phyloP scores from a whole-genome alignment of 2,888 invertebrate species.

The Oxytorus armatus region DNA sequence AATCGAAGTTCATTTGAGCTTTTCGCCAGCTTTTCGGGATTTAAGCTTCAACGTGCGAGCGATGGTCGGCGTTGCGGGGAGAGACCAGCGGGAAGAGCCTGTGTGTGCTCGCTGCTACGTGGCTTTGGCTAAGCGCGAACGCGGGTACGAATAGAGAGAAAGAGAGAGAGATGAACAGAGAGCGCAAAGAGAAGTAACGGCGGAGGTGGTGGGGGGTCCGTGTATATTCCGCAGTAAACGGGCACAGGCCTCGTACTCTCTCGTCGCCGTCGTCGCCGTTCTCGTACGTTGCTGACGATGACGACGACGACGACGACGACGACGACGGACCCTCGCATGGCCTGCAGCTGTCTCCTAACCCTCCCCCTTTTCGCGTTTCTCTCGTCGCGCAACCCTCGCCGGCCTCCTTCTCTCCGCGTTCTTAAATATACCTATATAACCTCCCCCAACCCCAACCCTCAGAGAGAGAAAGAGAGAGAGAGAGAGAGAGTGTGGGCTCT shows the following conservation, averaged over 20 bases:
- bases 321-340: constrained; percentile 80
- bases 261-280: constrained; percentile 43
- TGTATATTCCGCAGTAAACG: constrained; percentile 72
- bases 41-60: no score
- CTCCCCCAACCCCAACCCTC: constrained; percentile 53
- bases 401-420: constrained; percentile 62
- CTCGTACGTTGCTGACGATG: constrained; percentile 30
- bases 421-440: constrained; percentile 49
- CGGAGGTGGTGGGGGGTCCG: constrained; percentile 53
- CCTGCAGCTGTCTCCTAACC: constrained; percentile 81
- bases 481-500: constrained; percentile 61
- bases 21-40: no score
- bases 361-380: constrained; percentile 68
- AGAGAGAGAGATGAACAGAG: constrained; percentile 19
- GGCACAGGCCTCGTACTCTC: constrained; percentile 66
- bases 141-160: constrained; percentile 42
- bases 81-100: constrained; percentile 48
- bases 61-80: constrained; percentile 54
- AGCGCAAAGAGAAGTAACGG: constrained; percentile 51
- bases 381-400: constrained; percentile 59
- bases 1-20: no score
- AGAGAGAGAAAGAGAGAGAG: no score
- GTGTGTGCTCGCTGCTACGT: constrained; percentile 56
- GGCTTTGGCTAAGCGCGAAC: constrained; percentile 57
- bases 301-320: constrained; percentile 48